Conservation (phyloP, 2,888 invertebrate species). For the Orthosia cruda region DNA sequence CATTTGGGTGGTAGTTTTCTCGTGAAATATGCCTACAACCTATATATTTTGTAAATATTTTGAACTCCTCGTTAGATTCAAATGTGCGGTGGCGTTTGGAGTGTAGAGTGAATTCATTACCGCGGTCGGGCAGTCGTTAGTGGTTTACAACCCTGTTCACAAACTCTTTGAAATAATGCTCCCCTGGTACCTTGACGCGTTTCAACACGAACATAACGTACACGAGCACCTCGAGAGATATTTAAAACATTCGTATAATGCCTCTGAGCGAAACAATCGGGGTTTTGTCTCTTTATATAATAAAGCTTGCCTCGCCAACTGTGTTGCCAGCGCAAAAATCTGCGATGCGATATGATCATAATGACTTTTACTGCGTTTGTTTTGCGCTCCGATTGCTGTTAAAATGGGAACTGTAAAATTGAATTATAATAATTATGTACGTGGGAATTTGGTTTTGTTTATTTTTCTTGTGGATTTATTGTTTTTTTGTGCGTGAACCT, state of each 20-base stretch:
- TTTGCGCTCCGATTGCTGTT: conserved; percentile 51
- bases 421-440: conserved; percentile 53
- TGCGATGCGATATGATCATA: conserved; percentile 53
- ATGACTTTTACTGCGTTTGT: conserved; percentile 58
- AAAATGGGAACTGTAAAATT: conserved; percentile 59
- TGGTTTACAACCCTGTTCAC: conserved; percentile 87
- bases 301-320: conserved; percentile 53
- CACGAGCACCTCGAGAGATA: conserved; percentile 70
- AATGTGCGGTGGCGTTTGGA: conserved; percentile 80
- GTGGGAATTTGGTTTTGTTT: conserved; percentile 14
- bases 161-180: conserved; percentile 88
- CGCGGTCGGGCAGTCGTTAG: conserved; percentile 88
- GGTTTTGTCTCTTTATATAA: conserved; percentile 55
- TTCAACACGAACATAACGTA: conserved; percentile 69
- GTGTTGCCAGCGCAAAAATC: conserved; percentile 56
- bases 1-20: conserved; percentile 50
- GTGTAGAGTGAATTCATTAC: conserved; percentile 88
- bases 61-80: conserved; percentile 77
- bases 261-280: conserved; percentile 61
- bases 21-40: conserved; percentile 62
- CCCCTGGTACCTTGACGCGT: conserved; percentile 78
- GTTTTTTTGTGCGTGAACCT: not conserved
- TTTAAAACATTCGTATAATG: conserved; percentile 72
- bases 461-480: conserved; percentile 21
- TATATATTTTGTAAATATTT: conserved; percentile 73